These are phyloP conservation scores for Drosophila santomea DNA, from an alignment of 1,140 invertebrate genomes.

Conservation along the genomic window DNA sequence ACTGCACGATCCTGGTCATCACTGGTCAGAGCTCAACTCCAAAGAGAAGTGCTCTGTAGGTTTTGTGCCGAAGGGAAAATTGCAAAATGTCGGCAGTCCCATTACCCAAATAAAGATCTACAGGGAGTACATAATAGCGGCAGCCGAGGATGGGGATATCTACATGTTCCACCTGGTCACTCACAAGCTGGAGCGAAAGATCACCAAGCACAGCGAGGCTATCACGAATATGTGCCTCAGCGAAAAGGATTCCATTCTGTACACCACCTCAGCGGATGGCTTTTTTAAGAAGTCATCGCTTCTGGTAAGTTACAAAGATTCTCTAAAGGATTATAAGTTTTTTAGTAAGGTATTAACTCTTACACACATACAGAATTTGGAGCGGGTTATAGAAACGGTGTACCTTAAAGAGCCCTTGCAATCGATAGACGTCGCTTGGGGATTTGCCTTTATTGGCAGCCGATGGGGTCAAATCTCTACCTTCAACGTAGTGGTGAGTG, in stretches of 20 bases:
- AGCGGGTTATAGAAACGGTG: conserved; percentile 63
- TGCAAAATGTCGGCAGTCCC: conserved; percentile 52
- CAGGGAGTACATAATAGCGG: conserved; percentile 81
- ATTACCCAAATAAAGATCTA: conserved; percentile 73
- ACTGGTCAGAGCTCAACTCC: not conserved
- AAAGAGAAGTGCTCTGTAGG: conserved; percentile 3
- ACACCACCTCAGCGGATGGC: conserved; percentile 78
- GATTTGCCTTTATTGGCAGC: conserved; percentile 70
- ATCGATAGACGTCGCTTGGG: conserved; percentile 76
- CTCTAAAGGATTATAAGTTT: no score
- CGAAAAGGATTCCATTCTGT: conserved; percentile 53
- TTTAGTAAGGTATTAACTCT: not conserved
- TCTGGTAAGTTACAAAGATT: conserved; percentile 43
- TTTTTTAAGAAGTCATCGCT: conserved; percentile 75
- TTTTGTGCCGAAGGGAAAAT: conserved; percentile 46
- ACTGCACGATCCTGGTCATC: not conserved
- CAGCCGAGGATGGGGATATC: conserved; percentile 86
- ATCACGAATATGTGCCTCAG: conserved; percentile 76
- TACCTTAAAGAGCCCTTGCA: conserved; percentile 78
- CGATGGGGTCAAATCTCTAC: conserved; percentile 78
- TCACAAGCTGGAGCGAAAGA: conserved; percentile 85
- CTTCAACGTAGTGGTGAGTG: conserved; percentile 71
- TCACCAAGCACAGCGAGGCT: conserved; percentile 82
- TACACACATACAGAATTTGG: conserved; percentile 60
- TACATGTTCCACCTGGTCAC: conserved; percentile 85